Base-by-base conservation (phyloP, 2,797 vertebrate species). In the Diglossa cyanea region DNA sequence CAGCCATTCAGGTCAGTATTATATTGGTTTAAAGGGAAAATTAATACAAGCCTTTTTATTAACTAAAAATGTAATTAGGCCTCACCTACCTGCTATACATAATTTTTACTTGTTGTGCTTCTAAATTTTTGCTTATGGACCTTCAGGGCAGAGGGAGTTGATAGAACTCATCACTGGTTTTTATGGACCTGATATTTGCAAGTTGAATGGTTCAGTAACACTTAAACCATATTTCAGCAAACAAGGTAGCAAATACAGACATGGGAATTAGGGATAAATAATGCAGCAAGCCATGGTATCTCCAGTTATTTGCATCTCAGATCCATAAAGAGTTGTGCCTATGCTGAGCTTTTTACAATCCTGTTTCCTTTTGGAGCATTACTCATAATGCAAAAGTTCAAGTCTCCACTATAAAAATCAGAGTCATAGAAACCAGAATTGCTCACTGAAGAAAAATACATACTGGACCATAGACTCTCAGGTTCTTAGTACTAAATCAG, bases 61-160 rank as follows among this genome's bases (percentile, higher is more conserved):
- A 68, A 72, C 48, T 39, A 33, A 35, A 86, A 75, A 31, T 28
- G 8, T 26, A 40, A 63, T 18, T 55, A 77, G 47, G 11, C 11
- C 31, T 76, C 48, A 26, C 1, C 1, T 87, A 57, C 47, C 60
- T 68, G 23, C 21, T 66, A 8, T 10, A 42, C 0, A 0, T 60
- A 35, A 39, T 35, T 68, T 91, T 75, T 82, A 25, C 21, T 57
- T 70, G 1, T 57, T 73, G 2, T 40, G 8, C 40, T 45, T 75
- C 35, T 60, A 44, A 47, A 65, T 31, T 45, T 57, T 45, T 53
- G 11, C 9, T 68, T 35, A 13, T 42, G 90, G 70, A 53, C 37
- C 24, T 61, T 45, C 42, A 65, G 62, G 37, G 30, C 26, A 78
- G n/a, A 75, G 17, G 19, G 50, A 84, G 6, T 21, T 33, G 42